Conservation (phyloP, 2,888 invertebrate species). For the Drosophila imparisetae region DNA sequence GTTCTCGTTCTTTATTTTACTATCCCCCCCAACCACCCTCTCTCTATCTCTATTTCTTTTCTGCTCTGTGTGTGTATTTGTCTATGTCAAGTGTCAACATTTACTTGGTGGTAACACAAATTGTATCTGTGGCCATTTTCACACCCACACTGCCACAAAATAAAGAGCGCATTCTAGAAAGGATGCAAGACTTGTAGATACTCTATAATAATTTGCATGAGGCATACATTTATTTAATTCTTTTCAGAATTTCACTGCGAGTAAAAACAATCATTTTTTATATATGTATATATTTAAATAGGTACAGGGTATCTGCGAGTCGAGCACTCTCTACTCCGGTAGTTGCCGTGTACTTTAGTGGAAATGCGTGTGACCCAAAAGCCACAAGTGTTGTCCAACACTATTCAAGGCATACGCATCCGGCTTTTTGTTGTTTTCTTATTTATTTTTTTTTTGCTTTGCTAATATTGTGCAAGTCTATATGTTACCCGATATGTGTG, state of each 20-base stretch:
- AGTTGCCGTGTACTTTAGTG: not conserved
- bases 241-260: no score
- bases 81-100: constrained; percentile 78
- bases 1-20: not conserved
- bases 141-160: constrained; percentile 33
- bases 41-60: constrained; percentile 2
- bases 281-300: no score
- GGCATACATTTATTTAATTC: not conserved
- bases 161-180: not conserved
- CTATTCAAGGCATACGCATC: constrained; percentile 14
- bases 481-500: constrained; percentile 26
- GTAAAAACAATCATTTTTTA: no score
- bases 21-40: not conserved
- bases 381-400: constrained; percentile 65
- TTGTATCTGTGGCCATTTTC: constrained; percentile 76
- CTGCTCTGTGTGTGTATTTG: constrained; percentile 55
- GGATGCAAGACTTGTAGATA: not conserved
- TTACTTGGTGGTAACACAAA: constrained; percentile 79
- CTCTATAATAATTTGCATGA: not conserved
- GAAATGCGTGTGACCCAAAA: constrained; percentile 25
- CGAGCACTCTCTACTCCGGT: not conserved
- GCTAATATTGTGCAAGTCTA: constrained; percentile 50
- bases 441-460: constrained; percentile 9
- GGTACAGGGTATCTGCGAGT: not conserved
- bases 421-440: constrained; percentile 3